Conservation (phyloP, 2,888 invertebrate genomes). For the Torymus tubicola region DNA sequence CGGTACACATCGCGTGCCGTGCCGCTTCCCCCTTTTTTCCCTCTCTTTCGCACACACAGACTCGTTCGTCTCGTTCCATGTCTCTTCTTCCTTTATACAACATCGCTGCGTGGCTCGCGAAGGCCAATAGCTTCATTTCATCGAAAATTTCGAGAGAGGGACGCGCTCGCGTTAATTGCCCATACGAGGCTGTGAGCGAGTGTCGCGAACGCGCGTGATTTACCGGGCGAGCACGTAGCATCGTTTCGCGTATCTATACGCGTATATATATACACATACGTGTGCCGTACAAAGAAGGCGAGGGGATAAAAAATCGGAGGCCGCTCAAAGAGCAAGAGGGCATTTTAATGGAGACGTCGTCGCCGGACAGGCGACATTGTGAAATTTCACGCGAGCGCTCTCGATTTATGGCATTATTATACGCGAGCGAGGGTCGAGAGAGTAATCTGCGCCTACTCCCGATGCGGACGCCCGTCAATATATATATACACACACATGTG, state of each 20-base stretch:
- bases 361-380: conserved; percentile 54
- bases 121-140: conserved; percentile 11
- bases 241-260: too few species aligned
- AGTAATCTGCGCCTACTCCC: conserved; percentile 36
- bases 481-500: neutral
- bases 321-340: neutral
- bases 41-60: too few species aligned
- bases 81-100: too few species aligned
- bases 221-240: conserved; percentile 60
- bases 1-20: conserved; percentile 5
- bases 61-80: too few species aligned
- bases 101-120: neutral
- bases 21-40: neutral
- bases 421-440: conserved; percentile 49
- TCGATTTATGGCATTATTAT: conserved; percentile 64
- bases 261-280: too few species aligned
- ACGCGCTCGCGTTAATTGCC: conserved; percentile 36
- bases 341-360: conserved; percentile 52
- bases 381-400: conserved; percentile 59
- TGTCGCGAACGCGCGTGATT: conserved; percentile 63
- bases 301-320: too few species aligned
- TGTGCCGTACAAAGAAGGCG: too few species aligned
- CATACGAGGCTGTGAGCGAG: too few species aligned
- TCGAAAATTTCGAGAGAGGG: neutral
- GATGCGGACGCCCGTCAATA: conserved; percentile 6